Evolutionary conservation across 2,797 vertebrate species (phyloP).

Genomic region (Danionella dracula): DNA sequence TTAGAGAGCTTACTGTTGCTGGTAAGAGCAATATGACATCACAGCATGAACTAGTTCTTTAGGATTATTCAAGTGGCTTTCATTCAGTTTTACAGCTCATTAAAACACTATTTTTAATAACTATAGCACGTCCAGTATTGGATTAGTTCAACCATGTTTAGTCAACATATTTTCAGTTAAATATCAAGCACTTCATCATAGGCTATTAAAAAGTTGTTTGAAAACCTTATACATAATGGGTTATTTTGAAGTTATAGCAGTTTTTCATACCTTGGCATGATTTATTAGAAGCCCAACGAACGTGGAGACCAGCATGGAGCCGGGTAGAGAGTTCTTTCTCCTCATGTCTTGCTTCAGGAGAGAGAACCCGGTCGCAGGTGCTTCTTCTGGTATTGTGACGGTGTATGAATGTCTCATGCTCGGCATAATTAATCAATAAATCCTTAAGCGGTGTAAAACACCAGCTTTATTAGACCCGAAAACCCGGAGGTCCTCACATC

Average conservation of each 20-base stretch:
- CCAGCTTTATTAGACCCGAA: neutral
- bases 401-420: conserved; percentile 86
- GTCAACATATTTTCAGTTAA: too few relatives aligned
- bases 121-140: too few relatives aligned
- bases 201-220: too few relatives aligned
- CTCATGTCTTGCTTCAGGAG: conserved; percentile 76
- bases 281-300: conserved; percentile 89
- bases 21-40: neutral
- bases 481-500: too few relatives aligned
- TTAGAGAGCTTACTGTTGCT: conserved; percentile 55
- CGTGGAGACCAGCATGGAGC: conserved; percentile 81
- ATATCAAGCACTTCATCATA: too few relatives aligned
- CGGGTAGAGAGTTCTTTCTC: conserved; percentile 73
- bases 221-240: too few relatives aligned
- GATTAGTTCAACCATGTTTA: too few relatives aligned
- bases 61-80: neutral
- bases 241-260: too few relatives aligned
- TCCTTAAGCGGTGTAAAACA: neutral
- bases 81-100: too few relatives aligned
- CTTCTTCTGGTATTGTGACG: conserved; percentile 84
- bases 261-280: conserved; percentile 83
- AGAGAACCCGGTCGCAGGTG: conserved; percentile 71
- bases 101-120: too few relatives aligned
- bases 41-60: conserved; percentile 1
- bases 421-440: conserved; percentile 37